Evolutionary conservation across 1,140 invertebrate genomes (phyloP), one percentile per base, ranked within the genome.

Genomic region (Bombus pascuorum): DNA sequence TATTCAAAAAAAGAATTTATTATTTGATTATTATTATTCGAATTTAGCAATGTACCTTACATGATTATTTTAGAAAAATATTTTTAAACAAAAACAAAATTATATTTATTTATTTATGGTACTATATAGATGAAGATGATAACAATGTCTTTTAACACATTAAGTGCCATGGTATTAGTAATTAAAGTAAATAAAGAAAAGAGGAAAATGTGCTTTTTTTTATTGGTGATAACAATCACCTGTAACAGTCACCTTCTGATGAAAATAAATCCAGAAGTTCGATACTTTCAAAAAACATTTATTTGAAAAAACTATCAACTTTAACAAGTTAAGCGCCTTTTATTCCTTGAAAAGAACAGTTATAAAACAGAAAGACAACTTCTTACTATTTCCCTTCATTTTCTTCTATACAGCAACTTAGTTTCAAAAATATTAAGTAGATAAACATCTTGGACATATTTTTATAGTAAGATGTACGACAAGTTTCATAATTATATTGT

Each of bases 241-340:
- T 47, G 47, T 47, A 47, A 47, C 47, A 47, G 47, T 82, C 72
- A 75, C 72, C 42, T 66, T 44, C 18, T 18, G 1, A 72, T 53
- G 47, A 34, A 72, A 42, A 62, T 53, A 71, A n/a, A 28, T 71
- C 12, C 25, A 72, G 8, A n/a, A 15, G 13, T 15, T 5, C 1
- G 22, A 39, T 42, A 12, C 5, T 42, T 72, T 72, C 28, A 72
- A 15, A 8, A 6, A 72, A 72, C 1, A n/a, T 66, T 32, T 65
- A 65, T 37, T 65, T 3, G 59, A 15, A 83, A 70, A 22, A 25
- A 39, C 37, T 34, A 15, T 72, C 15, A 76, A 65, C 8, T 87
- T 76, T 84, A 86, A 77, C 85, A 87, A 86, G 53, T 87, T 87
- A 83, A 88, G 80, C 39, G 71, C 80, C 74, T 74, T 32, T 66